Evolutionary conservation across 2,888 invertebrate species (phyloP), one percentile per base, ranked within the genome.

Genomic region (Eustalomyia histrio): DNA sequence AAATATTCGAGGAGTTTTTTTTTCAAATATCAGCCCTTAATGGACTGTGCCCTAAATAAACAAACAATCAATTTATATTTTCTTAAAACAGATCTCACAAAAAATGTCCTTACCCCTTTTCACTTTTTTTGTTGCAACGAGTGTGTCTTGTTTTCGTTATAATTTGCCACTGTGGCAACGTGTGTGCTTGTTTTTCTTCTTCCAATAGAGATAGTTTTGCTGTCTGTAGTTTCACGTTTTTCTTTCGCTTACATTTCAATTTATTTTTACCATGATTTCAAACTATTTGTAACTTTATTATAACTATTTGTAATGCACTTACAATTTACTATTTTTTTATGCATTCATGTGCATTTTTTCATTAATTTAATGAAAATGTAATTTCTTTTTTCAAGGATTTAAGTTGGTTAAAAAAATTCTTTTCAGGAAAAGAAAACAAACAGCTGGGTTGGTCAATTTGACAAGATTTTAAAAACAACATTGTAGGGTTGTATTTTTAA

Each of bases 401-500:
- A 75, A 75, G 74, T 67, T 81, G 67, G 75, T 71, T 65, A 78
- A 76, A 80, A 80, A 73, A 76, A 81, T 78, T 79, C n/a, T 84
- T 85, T 86, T 85, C 84, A 85, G 85, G 85, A 85, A 85, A 85
- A 85, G 85, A 85, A 85, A 85, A 85, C 85, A 85, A 85, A 85
- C 85, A 84, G 84, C 85, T 85, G 85, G 85, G 84, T 81, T 84
- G 84, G 84, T 83, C 79, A 72, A 83, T 82, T 83, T 86, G 86
- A 87, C 88, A 87, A 87, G 87, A 86, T 88, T 88, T 81, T 88
- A 88, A 88, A 87, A 88, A 88, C 88, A 88, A 88, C 85, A 88
- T 85, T 87, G 86, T 86, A 85, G 81, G 43, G 84, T 76, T 84
- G 84, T 63, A 68, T 78, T 75, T 63, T 0, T 2, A 12, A 69